Evolutionary conservation across 2,113 vertebrate genomes (phyloP).

Genomic region (Falcunculus frontatus): DNA sequence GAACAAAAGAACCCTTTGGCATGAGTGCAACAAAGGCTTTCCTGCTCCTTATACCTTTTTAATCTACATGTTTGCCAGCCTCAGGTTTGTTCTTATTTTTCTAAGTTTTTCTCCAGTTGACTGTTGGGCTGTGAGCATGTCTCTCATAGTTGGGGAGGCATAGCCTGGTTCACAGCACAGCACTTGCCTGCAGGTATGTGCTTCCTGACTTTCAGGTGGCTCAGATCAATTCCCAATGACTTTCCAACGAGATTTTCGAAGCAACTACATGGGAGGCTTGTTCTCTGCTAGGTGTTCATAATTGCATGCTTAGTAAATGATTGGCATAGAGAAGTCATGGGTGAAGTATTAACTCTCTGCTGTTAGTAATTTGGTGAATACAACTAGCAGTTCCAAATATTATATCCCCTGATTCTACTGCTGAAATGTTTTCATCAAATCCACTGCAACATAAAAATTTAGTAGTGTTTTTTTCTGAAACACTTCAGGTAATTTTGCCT

Average conservation of each 20-base stretch:
- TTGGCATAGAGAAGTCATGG: neutral
- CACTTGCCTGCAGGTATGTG: neutral
- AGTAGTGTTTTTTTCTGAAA: neutral
- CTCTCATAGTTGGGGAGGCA: rapidly evolving
- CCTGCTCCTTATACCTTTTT: neutral
- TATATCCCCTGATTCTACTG: neutral
- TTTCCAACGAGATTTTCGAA: neutral
- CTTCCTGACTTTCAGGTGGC: neutral
- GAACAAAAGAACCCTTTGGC: neutral
- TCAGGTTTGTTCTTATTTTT: neutral
- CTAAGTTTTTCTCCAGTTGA: neutral
- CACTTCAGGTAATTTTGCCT: neutral
- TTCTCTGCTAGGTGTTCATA: neutral
- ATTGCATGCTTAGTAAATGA: neutral
- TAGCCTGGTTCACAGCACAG: neutral
- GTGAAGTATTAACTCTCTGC: neutral
- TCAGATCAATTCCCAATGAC: neutral
- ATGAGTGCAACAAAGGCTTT: neutral
- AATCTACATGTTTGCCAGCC: neutral
- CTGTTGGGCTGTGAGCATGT: neutral
- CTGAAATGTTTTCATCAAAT: neutral
- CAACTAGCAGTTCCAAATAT: neutral
- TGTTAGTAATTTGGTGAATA: neutral
- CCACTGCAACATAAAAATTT: neutral
- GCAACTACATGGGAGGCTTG: neutral